Percentiles rank a stretch among this genome's conserved stretches.
Evolutionary conservation across 2,113 vertebrate genomes (phyloP).

Genomic region (Tachuris rubrigastra): DNA sequence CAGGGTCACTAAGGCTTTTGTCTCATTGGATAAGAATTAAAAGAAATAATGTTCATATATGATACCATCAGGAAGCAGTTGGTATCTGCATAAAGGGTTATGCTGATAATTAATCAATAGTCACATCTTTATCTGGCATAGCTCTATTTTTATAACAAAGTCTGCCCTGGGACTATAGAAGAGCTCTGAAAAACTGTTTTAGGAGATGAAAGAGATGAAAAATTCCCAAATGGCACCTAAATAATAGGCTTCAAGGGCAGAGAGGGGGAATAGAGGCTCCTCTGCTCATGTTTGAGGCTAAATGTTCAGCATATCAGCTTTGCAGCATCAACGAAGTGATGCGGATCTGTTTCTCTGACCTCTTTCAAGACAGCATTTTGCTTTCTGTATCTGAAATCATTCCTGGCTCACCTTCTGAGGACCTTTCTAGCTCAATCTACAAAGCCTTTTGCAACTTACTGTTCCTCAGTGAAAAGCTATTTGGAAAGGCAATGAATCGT

Average conservation of each 20-base stretch:
- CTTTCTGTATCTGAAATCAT: conserved; percentile 58
- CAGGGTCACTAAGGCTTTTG: background rate
- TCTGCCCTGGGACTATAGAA: background rate
- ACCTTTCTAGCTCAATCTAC: conserved; percentile 67
- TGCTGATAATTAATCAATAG: background rate
- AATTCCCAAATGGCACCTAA: background rate
- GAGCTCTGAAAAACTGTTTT: background rate
- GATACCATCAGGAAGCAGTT: background rate
- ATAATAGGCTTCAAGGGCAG: background rate
- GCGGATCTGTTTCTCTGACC: conserved; percentile 37
- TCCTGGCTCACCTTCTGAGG: conserved; percentile 49
- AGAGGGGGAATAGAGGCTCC: background rate
- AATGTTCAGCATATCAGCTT: background rate
- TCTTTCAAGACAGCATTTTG: conserved; percentile 49
- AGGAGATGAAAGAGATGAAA: background rate
- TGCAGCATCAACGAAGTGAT: background rate
- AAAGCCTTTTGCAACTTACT: conserved; percentile 48
- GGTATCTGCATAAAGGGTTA: background rate
- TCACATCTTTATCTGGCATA: background rate
- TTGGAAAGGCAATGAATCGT: conserved; percentile 47
- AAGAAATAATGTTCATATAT: background rate
- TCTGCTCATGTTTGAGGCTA: background rate
- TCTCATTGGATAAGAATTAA: background rate
- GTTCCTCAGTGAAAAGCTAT: conserved; percentile 44
- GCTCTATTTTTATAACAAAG: background rate